These are phyloP conservation scores for Threskiornis aethiopicus DNA, from an alignment of 2,797 vertebrate species.

Conservation along the genomic window DNA sequence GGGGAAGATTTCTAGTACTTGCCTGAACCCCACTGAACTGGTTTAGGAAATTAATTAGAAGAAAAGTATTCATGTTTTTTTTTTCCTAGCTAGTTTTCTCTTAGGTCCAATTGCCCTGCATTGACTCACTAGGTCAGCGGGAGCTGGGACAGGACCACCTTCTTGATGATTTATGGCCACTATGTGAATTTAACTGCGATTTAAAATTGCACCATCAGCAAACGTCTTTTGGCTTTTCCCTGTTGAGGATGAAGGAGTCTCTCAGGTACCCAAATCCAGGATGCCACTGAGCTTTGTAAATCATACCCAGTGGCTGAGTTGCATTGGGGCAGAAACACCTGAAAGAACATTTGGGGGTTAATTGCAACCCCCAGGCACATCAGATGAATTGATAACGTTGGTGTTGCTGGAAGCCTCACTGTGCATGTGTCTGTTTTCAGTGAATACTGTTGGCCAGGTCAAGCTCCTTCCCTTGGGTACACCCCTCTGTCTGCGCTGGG, in stretches of 20 bases:
- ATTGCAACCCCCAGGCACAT: background rate
- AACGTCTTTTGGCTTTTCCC: background rate
- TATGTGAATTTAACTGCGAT: background rate
- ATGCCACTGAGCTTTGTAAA: background rate
- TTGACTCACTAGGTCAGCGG: background rate
- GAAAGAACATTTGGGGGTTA: background rate
- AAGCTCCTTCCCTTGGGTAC: background rate
- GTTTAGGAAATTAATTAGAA: conserved; percentile 40
- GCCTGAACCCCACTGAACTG: conserved; percentile 33
- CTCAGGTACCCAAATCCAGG: background rate
- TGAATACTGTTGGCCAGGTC: background rate
- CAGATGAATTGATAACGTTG: background rate
- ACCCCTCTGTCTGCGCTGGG: rapidly evolving
- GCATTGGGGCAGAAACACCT: background rate
- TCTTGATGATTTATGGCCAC: background rate
- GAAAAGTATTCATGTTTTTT: background rate
- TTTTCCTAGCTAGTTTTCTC: background rate
- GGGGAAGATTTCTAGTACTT: conserved; percentile 43
- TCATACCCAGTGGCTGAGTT: background rate
- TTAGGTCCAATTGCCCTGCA: background rate
- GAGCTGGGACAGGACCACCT: background rate
- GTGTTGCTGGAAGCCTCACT: background rate
- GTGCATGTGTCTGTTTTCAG: background rate
- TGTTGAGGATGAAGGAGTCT: background rate
- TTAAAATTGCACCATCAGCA: background rate